phyloP scores from a whole-genome alignment of 2,888 invertebrate genomes.

The Sarcophaga caerulescens region DNA sequence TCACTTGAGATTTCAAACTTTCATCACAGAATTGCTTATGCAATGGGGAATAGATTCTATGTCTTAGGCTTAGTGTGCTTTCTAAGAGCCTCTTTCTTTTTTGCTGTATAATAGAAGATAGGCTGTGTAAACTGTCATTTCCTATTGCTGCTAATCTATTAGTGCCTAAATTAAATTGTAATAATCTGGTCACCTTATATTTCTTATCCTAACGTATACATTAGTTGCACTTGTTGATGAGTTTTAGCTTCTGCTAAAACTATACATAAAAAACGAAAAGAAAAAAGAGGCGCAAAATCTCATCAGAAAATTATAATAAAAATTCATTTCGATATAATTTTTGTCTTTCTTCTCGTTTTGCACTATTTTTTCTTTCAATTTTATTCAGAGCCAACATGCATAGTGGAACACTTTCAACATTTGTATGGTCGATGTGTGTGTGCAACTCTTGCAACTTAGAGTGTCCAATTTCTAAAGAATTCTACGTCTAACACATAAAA shows the following conservation, averaged over 20 bases:
- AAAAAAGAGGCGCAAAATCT: not conserved
- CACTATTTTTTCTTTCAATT: conserved; percentile 10
- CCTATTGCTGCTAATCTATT: too few relatives aligned
- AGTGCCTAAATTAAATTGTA: not conserved
- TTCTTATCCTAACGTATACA: conserved; percentile 12
- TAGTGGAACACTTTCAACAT: not conserved
- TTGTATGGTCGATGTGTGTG: not conserved
- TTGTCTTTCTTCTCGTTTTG: conserved; percentile 12
- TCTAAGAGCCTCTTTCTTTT: too few relatives aligned
- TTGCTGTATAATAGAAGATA: too few relatives aligned
- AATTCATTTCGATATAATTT: conserved; percentile 59
- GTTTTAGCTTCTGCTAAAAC: conserved; percentile 61
- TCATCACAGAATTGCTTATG: too few relatives aligned
- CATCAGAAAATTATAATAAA: conserved; percentile 51
- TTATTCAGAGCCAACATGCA: not conserved
- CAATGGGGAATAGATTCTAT: too few relatives aligned
- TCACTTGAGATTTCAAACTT: too few relatives aligned
- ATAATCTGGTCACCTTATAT: conserved; percentile 34
- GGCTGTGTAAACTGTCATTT: too few relatives aligned
- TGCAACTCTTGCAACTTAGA: conserved; percentile 37
- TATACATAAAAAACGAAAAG: not conserved
- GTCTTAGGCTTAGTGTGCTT: too few relatives aligned
- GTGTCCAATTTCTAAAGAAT: conserved; percentile 65
- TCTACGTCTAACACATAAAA: conserved; percentile 55
- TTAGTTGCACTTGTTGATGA: conserved; percentile 60